These are phyloP conservation scores for Patella pellucida DNA, from an alignment of 2,888 invertebrate species.

Conservation along the genomic window DNA sequence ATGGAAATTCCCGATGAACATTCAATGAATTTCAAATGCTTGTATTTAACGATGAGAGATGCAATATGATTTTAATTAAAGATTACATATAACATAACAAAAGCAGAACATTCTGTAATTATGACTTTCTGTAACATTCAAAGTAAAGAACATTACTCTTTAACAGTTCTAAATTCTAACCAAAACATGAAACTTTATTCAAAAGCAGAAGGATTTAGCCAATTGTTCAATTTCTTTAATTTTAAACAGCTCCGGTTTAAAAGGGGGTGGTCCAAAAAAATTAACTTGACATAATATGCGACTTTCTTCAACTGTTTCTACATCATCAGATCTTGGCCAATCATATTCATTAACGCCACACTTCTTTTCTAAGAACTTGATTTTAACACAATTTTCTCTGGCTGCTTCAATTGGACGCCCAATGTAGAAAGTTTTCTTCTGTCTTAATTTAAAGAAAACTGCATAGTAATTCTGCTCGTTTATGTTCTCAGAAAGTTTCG, in stretches of 20 bases:
- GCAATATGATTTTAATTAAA: no score
- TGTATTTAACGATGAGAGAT: no score
- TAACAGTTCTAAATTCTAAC: no score
- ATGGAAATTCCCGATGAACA: no score
- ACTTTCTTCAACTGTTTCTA: not conserved
- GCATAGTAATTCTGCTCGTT: slow-evolving; percentile 2
- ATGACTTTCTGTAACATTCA: no score
- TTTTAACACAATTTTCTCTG: not conserved
- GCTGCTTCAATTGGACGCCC: slow-evolving; percentile 3
- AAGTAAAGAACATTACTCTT: no score
- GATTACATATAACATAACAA: no score
- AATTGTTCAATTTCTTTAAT: slow-evolving; percentile 8
- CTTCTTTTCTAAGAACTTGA: slow-evolving; percentile 7
- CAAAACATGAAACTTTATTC: no score
- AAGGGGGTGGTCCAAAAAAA: not conserved
- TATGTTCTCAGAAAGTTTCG: not conserved
- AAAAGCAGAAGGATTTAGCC: not conserved
- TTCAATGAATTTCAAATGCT: no score
- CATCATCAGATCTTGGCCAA: slow-evolving; percentile 10
- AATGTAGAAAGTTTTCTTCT: slow-evolving; percentile 13
- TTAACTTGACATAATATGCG: slow-evolving; percentile 1
- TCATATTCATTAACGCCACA: not conserved
- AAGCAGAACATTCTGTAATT: no score
- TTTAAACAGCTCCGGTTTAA: not conserved
- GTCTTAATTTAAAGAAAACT: not conserved